These are phyloP conservation scores for Corbicula japonica DNA, from an alignment of 2,888 invertebrate genomes.

Conservation along the genomic window DNA sequence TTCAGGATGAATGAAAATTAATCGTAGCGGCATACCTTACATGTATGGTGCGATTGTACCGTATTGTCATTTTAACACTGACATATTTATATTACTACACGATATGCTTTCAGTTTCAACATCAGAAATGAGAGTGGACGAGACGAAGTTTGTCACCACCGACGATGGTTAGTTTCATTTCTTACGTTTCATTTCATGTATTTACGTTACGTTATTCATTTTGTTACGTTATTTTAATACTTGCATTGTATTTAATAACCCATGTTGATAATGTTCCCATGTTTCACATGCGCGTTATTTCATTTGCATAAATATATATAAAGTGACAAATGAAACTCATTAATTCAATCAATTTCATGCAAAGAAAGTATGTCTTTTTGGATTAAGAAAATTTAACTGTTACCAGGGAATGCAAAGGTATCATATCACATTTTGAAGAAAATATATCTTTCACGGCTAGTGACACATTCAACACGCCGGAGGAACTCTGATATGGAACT, in stretches of 20 bases:
- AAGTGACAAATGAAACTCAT: no score
- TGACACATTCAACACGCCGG: no score
- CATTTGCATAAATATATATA: no score
- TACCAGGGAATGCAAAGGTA: no score
- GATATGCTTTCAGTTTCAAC: conserved; percentile 47
- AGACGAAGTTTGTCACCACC: conserved; percentile 29
- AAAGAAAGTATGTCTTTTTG: no score
- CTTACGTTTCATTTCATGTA: not conserved
- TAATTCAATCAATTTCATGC: no score
- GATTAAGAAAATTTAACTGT: no score
- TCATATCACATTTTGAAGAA: no score
- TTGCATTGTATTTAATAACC: not conserved
- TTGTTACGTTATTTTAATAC: not conserved
- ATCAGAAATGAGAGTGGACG: conserved; percentile 59
- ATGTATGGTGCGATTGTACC: not conserved
- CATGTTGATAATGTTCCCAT: not conserved
- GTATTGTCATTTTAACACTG: not conserved
- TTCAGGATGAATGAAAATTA: not conserved
- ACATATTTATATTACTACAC: not conserved
- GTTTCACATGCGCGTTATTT: no score
- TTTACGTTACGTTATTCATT: no score
- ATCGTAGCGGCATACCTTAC: not conserved
- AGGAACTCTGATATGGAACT: no score
- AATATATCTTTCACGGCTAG: no score
- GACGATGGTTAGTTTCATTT: conserved; percentile 41